Base-by-base conservation (phyloP, 1,140 invertebrate genomes). In the Solen grandis region DNA sequence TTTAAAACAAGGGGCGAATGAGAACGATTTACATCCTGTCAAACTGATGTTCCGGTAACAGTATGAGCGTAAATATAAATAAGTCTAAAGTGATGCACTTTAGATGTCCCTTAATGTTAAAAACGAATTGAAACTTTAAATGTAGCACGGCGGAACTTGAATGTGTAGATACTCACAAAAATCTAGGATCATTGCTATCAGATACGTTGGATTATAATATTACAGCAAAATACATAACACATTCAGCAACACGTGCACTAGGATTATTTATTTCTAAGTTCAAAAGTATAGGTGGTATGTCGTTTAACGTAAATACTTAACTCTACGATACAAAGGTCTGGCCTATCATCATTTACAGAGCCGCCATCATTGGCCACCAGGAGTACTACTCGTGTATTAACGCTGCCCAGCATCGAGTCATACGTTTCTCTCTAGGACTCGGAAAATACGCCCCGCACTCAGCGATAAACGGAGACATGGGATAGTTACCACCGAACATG, bases 401-500 rank as follows among this genome's bases (percentile, higher is more conserved):
- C 38, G 36, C 72, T 25, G 38, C 62, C n/a, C 72, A 74, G 19
- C 8, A 74, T 22, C 60, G 55, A 62, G 72, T 25, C 31, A 60
- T 22, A 19, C 54, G 72, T 25, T 74, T 62, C 55, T 60, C 62
- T 38, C 72, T 74, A 10, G 52, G 54, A 10, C 25, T 74, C 19
- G 52, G 72, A 25, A 74, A 74, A 60, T 74, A 60, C 31, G 31
- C 54, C 14, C 72, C 72, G 41, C 60, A 74, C 31, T 31, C 46
- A n/a, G 72, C 72, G n/a, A 27, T 55, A n/a, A 38, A 55, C 22
- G 72, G 72, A 16, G 35, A 74, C 33, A 74, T 74, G 52, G 72
- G 72, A 62, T 35, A 57, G 72, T 36, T 31, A 8, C 72, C 33
- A 25, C 25, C 38, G 25, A 35, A 36, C n/a, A 57, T 74, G 14